Conservation (phyloP, 2,888 invertebrate species). For the Margaritifera margaritifera region DNA sequence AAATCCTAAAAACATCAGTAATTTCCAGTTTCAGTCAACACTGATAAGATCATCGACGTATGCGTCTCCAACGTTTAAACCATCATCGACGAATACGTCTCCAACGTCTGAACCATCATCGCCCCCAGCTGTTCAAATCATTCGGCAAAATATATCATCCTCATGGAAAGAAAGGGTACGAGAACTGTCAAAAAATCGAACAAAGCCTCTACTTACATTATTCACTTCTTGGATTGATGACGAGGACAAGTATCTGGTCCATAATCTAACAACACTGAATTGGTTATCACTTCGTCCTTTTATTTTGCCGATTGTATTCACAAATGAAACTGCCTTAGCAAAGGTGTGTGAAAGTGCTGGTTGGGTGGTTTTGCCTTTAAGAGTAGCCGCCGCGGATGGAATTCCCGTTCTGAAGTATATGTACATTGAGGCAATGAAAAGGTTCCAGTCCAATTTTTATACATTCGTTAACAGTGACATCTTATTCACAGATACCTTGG, state of each 20-base stretch:
- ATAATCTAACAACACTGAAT: conserved; percentile 52
- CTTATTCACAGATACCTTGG: conserved; percentile 48
- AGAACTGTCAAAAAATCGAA: conserved; percentile 8
- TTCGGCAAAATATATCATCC: no score
- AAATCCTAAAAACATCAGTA: no score
- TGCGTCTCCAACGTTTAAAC: no score
- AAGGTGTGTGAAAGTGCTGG: conserved; percentile 31
- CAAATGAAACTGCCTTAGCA: conserved; percentile 38
- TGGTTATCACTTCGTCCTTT: conserved; percentile 50
- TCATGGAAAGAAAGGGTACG: no score
- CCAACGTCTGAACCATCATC: no score
- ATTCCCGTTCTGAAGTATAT: conserved; percentile 61
- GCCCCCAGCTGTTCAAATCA: no score
- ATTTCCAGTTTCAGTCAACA: no score
- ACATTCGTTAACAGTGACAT: conserved; percentile 62
- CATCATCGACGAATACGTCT: no score
- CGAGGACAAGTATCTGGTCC: conserved; percentile 42
- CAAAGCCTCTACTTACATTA: conserved; percentile 44
- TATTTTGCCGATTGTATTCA: conserved; percentile 51
- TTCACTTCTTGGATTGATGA: conserved; percentile 56
- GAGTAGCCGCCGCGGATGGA: conserved; percentile 38
- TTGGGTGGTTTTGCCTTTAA: conserved; percentile 45
- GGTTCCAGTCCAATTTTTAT: conserved; percentile 51
- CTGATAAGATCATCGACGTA: no score
- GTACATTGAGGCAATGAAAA: conserved; percentile 51